Evolutionary conservation across 2,888 invertebrate genomes (phyloP), one percentile per base, ranked within the genome.

Genomic region (Drosophila setosimentum): DNA sequence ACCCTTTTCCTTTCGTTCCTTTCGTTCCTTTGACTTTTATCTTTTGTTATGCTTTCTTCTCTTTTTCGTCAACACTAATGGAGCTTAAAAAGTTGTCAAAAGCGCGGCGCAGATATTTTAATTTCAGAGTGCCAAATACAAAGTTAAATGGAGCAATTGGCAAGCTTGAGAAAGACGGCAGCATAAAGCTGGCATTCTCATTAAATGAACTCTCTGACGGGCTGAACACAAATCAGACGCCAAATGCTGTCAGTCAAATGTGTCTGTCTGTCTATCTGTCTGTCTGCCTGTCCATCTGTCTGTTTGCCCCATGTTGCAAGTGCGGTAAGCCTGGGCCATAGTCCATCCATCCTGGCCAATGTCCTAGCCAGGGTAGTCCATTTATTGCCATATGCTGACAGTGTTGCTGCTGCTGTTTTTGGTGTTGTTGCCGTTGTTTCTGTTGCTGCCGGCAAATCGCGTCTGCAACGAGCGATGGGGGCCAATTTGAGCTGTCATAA

Each of bases 401-500:
- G 89, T 88, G 89, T 87, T 86, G 88, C 84, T 45, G 24, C 11
- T 45, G 21, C 11, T n/a, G 40, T n/a, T 40, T 21, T 21, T 45
- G 24, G 7, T 11, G 10, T n/a, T 40, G 40, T n/a, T n/a, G 35
- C 2, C 2, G 33, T 3, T 18, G 18, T 18, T 37, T 10, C 40
- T 86, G 87, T 87, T 86, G 88, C 84, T 76, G 75, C 74, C 87
- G 77, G 77, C 70, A 73, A 45, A 73, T 73, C 75, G 75, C 78
- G 78, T 70, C 75, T 66, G 61, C 63, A 61, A 55, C 62, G 62
- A 50, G 86, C 86, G 83, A 86, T 80, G 88, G 85, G 89, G 87
- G 87, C 87, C 87, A 87, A 87, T 87, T 87, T 87, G 89, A 86
- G 87, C 87, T 88, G 87, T 87, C 87, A 87, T 87, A 87, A 87